These are phyloP conservation scores for Huso huso DNA, from an alignment of 2,797 vertebrate genomes.

Conservation along the genomic window DNA sequence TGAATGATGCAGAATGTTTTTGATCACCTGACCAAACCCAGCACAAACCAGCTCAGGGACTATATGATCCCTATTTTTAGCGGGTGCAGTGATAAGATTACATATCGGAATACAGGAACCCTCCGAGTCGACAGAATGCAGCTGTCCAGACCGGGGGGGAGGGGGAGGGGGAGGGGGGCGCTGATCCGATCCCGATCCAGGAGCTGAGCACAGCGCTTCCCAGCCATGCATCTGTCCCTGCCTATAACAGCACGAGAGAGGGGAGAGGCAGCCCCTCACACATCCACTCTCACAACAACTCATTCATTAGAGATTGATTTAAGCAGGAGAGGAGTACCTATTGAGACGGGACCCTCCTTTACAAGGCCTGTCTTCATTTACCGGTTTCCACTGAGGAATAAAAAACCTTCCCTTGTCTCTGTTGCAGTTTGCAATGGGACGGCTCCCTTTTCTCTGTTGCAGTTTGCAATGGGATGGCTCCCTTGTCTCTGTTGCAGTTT, in stretches of 20 bases:
- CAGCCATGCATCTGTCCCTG: constrained; percentile 61
- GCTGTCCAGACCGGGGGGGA: constrained; percentile 42
- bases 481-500: too few species aligned
- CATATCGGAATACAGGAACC: constrained; percentile 64
- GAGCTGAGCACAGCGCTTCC: constrained; percentile 57
- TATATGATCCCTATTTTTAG: constrained; percentile 64
- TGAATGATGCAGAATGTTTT: not conserved
- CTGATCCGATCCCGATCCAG: constrained; percentile 47
- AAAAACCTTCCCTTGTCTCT: not conserved
- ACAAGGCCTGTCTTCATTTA: too few species aligned
- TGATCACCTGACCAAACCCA: constrained; percentile 3
- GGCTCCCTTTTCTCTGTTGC: too few species aligned
- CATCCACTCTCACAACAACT: not conserved
- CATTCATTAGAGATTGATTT: not conserved
- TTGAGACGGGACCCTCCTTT: too few species aligned
- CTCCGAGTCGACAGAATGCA: constrained; percentile 63
- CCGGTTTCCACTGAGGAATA: not conserved
- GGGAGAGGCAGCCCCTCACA: constrained; percentile 10
- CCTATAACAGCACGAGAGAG: constrained; percentile 44
- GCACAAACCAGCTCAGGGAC: constrained; percentile 8
- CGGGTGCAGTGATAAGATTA: constrained; percentile 57
- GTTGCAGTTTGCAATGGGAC: too few species aligned
- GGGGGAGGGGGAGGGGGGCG: constrained; percentile 12
- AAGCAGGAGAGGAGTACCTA: not conserved
- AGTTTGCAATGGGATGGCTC: too few species aligned